Evolutionary conservation across 2,888 invertebrate species (phyloP).

Genomic region (Idaea straminata): DNA sequence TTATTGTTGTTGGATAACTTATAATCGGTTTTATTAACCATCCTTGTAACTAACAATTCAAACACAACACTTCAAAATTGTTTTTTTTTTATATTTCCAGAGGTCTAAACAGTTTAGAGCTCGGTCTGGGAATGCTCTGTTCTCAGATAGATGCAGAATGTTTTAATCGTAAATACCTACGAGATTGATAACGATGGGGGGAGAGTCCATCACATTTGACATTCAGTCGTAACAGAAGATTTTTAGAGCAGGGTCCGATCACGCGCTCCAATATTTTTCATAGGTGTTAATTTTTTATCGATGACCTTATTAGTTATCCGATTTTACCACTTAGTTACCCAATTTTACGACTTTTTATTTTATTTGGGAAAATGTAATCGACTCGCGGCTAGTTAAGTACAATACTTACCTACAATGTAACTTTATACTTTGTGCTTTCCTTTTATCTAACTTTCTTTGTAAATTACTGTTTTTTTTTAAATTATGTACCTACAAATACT

Average conservation of each 20-base stretch:
- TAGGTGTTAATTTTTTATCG: conserved; percentile 7
- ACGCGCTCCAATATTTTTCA: conserved; percentile 15
- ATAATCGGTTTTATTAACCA: conserved; percentile 25
- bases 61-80: not conserved
- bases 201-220: conserved; percentile 24
- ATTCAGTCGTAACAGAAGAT: conserved; percentile 5
- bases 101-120: conserved; percentile 13
- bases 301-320: not conserved
- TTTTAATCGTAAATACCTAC: conserved; percentile 12
- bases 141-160: conserved; percentile 11
- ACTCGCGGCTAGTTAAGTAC: too few relatives aligned
- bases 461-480: too few relatives aligned
- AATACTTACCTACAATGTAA: too few relatives aligned
- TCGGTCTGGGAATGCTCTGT: conserved; percentile 17
- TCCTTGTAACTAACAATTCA: conserved; percentile 6
- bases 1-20: conserved; percentile 27
- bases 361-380: not conserved
- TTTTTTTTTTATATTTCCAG: conserved; percentile 2
- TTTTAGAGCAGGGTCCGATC: conserved; percentile 10
- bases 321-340: not conserved
- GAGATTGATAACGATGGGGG: conserved; percentile 16
- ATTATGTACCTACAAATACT: too few relatives aligned
- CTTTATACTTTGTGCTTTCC: too few relatives aligned
- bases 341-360: not conserved
- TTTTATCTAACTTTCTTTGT: too few relatives aligned